These are phyloP conservation scores for Bombus polaris DNA, from an alignment of 1,140 invertebrate genomes.

Conservation along the genomic window DNA sequence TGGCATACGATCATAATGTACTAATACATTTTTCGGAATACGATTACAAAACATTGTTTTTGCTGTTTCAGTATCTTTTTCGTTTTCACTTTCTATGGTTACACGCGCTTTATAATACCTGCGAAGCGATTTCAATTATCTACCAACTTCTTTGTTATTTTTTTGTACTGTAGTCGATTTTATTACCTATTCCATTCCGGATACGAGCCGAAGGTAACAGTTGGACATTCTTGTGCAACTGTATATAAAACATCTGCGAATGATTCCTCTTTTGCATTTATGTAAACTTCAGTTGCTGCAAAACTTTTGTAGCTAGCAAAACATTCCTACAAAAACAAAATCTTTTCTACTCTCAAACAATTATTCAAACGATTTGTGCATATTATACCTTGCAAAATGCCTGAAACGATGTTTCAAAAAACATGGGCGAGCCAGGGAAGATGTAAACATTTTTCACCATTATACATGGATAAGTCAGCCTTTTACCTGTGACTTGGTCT, in stretches of 20 bases:
- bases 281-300: constrained; percentile 78
- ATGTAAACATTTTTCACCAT: constrained; percentile 89
- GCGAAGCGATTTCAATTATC: constrained; percentile 21
- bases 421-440: constrained; percentile 90
- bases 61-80: constrained; percentile 74
- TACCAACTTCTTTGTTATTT: background rate
- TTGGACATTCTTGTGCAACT: constrained; percentile 80
- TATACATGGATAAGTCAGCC: constrained; percentile 86
- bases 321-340: constrained; percentile 71
- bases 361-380: background rate
- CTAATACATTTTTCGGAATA: constrained; percentile 69
- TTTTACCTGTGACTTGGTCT: constrained; percentile 67
- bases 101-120: constrained; percentile 82
- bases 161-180: background rate
- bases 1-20: constrained; percentile 69
- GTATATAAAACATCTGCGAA: constrained; percentile 79
- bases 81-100: constrained; percentile 81
- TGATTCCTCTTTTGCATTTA: constrained; percentile 80
- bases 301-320: constrained; percentile 78
- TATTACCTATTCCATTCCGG: constrained; percentile 80
- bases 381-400: constrained; percentile 77
- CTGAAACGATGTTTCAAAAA: constrained; percentile 86
- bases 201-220: constrained; percentile 83
- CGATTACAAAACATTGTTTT: constrained; percentile 79
- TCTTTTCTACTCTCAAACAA: background rate